Percentiles rank a stretch among this genome's conserved stretches.
These are phyloP conservation scores for Xerus inauris DNA, from an alignment of 2,113 vertebrate species.

Conservation along the genomic window DNA sequence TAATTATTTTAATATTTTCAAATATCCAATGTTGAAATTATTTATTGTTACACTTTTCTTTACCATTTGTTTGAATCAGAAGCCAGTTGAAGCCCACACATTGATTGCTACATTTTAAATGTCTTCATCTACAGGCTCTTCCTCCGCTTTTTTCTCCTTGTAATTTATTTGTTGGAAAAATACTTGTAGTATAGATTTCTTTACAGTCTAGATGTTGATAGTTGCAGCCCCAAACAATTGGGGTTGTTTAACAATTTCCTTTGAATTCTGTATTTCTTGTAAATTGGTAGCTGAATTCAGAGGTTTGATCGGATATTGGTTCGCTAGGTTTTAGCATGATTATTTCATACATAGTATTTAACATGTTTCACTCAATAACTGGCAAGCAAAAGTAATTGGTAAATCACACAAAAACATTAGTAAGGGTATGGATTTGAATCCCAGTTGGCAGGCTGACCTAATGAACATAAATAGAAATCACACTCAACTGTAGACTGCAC, in stretches of 20 bases:
- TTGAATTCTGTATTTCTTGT: background rate
- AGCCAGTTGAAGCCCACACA: background rate
- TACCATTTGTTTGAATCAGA: background rate
- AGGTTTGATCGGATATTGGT: background rate
- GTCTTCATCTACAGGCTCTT: background rate
- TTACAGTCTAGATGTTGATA: background rate
- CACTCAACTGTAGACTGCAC: background rate
- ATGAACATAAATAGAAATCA: background rate
- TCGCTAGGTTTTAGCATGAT: background rate
- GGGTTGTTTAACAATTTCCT: background rate
- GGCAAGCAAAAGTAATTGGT: background rate
- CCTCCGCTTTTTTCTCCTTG: background rate
- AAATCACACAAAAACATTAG: background rate
- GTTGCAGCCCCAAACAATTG: background rate
- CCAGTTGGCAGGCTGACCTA: background rate
- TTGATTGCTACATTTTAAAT: background rate
- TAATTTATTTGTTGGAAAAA: slow-evolving; percentile 18
- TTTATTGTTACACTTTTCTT: background rate
- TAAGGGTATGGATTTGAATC: background rate
- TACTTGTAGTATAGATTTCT: background rate
- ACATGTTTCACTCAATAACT: background rate
- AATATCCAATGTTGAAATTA: background rate
- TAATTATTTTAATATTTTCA: background rate
- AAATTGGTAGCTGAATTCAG: background rate
- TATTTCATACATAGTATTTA: background rate